Conservation (phyloP, 2,113 vertebrate species). For the Thamnophis sirtalis region DNA sequence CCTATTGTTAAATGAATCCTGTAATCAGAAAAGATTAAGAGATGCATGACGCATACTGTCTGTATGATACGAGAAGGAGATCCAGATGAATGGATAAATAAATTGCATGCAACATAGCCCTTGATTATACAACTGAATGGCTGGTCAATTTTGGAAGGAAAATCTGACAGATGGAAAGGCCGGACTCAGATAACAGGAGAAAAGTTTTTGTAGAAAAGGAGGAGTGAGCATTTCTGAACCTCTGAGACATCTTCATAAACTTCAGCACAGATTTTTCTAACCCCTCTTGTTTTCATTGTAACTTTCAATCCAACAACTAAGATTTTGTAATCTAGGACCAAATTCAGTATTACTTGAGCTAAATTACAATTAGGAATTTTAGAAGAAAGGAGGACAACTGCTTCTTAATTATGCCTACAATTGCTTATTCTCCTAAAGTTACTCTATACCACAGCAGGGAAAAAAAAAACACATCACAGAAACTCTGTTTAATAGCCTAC, state of each 20-base stretch:
- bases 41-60: background rate
- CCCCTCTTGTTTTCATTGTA: background rate
- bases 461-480: background rate
- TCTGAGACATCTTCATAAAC: background rate
- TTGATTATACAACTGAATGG: background rate
- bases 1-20: background rate
- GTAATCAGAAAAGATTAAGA: background rate
- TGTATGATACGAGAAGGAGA: background rate
- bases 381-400: constrained; percentile 9
- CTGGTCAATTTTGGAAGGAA: background rate
- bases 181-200: background rate
- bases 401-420: background rate
- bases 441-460: background rate
- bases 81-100: background rate
- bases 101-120: background rate
- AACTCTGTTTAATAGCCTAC: constrained; percentile 33
- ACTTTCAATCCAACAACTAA: background rate
- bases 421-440: background rate
- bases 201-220: background rate
- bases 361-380: background rate
- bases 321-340: background rate
- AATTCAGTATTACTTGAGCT: background rate
- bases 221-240: background rate
- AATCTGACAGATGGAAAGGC: background rate
- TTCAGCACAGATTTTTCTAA: background rate